Conservation (phyloP, 1,140 invertebrate genomes). For the Tenebrio molitor region DNA sequence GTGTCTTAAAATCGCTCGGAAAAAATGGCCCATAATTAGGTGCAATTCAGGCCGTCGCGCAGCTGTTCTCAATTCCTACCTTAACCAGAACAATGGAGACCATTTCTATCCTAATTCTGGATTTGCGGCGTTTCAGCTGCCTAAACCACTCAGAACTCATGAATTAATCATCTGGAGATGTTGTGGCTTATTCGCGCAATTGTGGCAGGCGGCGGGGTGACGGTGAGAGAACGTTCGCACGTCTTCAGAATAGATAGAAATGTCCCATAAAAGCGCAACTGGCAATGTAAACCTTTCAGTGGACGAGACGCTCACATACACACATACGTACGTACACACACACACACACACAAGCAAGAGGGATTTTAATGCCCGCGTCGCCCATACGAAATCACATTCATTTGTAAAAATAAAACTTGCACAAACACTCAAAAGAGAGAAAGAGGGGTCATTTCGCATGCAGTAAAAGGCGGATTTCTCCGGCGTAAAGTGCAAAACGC, state of each 20-base stretch:
- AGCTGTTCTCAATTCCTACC: slow-evolving; percentile 57
- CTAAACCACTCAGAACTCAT: slow-evolving; percentile 63
- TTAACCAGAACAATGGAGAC: slow-evolving; percentile 57
- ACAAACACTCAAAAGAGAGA: not conserved
- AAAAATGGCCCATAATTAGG: slow-evolving; percentile 14
- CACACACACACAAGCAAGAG: slow-evolving; percentile 41
- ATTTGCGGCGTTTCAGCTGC: slow-evolving; percentile 60
- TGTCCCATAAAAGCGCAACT: slow-evolving; percentile 55
- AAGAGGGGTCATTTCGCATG: not conserved
- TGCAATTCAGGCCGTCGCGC: slow-evolving; percentile 47
- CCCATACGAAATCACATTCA: slow-evolving; percentile 39
- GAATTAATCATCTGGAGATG: slow-evolving; percentile 64
- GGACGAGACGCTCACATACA: slow-evolving; percentile 19
- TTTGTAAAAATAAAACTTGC: slow-evolving; percentile 17
- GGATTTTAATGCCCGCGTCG: slow-evolving; percentile 41
- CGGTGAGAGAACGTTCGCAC: slow-evolving; percentile 54
- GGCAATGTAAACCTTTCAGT: slow-evolving; percentile 49
- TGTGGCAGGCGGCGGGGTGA: slow-evolving; percentile 43
- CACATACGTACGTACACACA: not conserved
- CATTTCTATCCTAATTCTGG: slow-evolving; percentile 62
- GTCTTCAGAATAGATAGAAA: slow-evolving; percentile 61
- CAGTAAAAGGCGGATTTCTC: slow-evolving; percentile 11
- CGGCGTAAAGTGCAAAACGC: not conserved
- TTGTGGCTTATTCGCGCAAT: slow-evolving; percentile 62
- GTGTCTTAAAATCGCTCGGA: no score